Conservation (phyloP, 1,140 invertebrate species). For the Batillaria attramentaria region DNA sequence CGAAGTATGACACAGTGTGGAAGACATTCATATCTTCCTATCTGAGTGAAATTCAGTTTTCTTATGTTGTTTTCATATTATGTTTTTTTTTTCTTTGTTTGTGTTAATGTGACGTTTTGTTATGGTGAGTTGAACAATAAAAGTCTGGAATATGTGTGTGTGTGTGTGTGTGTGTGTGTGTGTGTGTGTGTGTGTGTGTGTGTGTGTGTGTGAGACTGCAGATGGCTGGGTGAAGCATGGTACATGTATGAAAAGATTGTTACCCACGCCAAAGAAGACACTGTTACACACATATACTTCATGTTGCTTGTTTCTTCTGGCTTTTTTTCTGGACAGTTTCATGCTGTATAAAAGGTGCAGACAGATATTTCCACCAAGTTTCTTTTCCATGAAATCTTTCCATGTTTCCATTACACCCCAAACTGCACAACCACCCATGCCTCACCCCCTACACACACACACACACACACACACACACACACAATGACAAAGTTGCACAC, state of each 20-base stretch:
- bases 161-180: constrained; percentile 14
- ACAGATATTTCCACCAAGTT: background rate
- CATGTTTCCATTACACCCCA: background rate
- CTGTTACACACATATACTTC: background rate
- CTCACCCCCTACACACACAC: background rate
- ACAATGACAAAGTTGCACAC: background rate
- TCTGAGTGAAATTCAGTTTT: too few relatives aligned
- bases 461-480: background rate
- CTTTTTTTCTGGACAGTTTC: background rate
- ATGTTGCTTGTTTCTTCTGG: background rate
- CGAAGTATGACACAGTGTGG: background rate
- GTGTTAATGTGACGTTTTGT: background rate
- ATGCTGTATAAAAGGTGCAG: background rate
- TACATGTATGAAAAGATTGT: background rate
- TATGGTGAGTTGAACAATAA: background rate
- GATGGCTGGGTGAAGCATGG: background rate
- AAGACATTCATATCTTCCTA: too few relatives aligned
- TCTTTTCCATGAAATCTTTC: background rate
- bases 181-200: background rate
- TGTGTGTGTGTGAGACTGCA: background rate
- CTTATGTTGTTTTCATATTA: background rate
- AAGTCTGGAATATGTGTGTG: constrained; percentile 6
- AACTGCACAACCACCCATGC: background rate
- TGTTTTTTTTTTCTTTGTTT: background rate
- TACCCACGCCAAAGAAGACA: background rate